Base-by-base conservation (phyloP, 1,140 invertebrate genomes). In the Heliconius hewitsoni region DNA sequence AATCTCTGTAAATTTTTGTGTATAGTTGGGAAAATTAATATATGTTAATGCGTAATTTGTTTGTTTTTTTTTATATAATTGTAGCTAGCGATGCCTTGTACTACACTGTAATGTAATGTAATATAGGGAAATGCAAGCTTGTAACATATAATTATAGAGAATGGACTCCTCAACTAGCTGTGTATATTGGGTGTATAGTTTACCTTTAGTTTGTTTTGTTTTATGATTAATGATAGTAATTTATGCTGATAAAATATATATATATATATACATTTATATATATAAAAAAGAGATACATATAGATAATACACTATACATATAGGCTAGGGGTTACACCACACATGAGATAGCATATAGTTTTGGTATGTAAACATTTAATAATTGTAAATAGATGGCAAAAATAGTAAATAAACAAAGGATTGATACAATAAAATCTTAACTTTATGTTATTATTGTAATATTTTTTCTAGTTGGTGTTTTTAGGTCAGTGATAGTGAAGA, bases 141-240 rank as follows among this genome's bases (percentile, higher is more conserved):
- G 92, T 94, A 94, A 81, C 87, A 93, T 94, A 93, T 93, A 92
- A 88, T 83, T 83, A 86, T 94, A 93, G 87, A 85, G 87, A 85
- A 89, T 85, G 89, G 86, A 90, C 87, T 90, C 88, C 89, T 92
- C 87, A 88, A 87, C 81, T 90, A 93, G 90, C 83, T 92, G 85
- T 94, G 93, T 94, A 94, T 93, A 94, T 92, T 94, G 91, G 93
- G 91, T 94, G 93, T 93, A 94, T 91, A 93, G 92, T 91, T 92
- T 91, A 92, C 87, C 81, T 89, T 90, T 91, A 88, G 82, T 87
- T 91, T 89, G 89, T 93, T 92, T 91, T 90, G 85, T 90, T 90
- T 88, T 90, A 66, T 85, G 85, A 92, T 84, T 93, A 94, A 91
- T 91, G 88, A 91, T 93, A 94, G 91, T 94, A 92, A 94, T 94